phyloP scores from a whole-genome alignment of 1,140 invertebrate species.

The Diploscapter pachys region DNA sequence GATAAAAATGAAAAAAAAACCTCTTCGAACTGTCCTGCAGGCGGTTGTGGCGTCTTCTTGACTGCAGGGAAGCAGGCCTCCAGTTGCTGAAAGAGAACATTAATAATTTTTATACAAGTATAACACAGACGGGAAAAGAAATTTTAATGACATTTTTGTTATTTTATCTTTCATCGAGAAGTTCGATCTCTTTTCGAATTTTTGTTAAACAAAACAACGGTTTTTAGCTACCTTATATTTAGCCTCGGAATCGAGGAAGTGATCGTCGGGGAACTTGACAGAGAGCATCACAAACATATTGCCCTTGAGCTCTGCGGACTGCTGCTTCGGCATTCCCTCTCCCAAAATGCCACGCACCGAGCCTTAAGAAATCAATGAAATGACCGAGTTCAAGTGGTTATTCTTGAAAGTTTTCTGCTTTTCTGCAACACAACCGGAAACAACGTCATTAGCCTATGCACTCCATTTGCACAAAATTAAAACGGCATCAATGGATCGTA shows the following conservation, averaged over 20 bases:
- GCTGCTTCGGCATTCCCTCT: conserved; percentile 68
- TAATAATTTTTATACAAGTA: conserved; percentile 68
- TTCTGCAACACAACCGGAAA: too few species aligned
- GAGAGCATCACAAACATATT: conserved; percentile 81
- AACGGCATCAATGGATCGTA: neutral
- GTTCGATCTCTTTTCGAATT: neutral
- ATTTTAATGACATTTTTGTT: too few species aligned
- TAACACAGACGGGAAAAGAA: neutral
- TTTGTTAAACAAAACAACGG: conserved; percentile 8
- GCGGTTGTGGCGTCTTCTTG: conserved; percentile 2
- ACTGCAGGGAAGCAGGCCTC: conserved; percentile 3
- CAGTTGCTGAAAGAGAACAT: conserved; percentile 50
- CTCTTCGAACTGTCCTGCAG: conserved; percentile 60
- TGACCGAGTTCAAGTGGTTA: neutral
- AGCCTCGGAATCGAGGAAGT: conserved; percentile 71
- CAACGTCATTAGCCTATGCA: too few species aligned
- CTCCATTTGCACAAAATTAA: conserved; percentile 6
- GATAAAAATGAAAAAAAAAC: too few species aligned
- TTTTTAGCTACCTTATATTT: conserved; percentile 65
- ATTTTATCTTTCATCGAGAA: neutral
- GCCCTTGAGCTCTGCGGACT: conserved; percentile 78
- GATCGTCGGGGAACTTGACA: conserved; percentile 76
- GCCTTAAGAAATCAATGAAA: conserved; percentile 20
- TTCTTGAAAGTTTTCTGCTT: neutral
- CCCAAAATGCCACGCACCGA: conserved; percentile 62